Conservation (phyloP, 2,888 invertebrate species). For the Cephonodes hylas region DNA sequence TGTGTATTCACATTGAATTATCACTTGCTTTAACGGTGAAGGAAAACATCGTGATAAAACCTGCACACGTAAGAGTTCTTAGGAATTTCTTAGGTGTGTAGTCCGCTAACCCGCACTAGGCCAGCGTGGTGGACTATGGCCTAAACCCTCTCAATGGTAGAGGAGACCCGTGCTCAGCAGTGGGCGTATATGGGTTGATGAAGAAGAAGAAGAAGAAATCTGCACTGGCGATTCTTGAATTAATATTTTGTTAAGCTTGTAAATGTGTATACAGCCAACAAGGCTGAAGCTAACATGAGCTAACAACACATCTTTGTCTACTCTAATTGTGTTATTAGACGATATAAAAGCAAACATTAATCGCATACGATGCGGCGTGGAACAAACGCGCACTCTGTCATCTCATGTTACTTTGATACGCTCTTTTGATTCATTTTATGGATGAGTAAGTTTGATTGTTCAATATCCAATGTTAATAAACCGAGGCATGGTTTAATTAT, state of each 20-base stretch:
- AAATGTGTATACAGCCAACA: neutral
- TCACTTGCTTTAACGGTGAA: no score
- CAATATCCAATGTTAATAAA: slow-evolving; percentile 48
- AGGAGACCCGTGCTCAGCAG: no score
- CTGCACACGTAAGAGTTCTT: no score
- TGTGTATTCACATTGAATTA: no score
- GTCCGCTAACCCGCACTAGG: no score
- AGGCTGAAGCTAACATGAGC: neutral
- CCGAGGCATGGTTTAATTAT: slow-evolving; percentile 36
- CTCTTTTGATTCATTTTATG: slow-evolving; percentile 60
- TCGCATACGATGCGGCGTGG: slow-evolving; percentile 13
- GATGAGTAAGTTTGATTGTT: slow-evolving; percentile 55
- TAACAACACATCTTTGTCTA: slow-evolving; percentile 32
- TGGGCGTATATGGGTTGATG: no score
- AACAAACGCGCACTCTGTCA: slow-evolving; percentile 32
- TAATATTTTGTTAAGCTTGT: neutral
- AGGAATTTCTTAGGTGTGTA: no score
- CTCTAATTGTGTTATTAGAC: slow-evolving; percentile 23
- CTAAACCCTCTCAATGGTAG: no score
- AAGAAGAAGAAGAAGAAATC: no score
- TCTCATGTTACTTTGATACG: slow-evolving; percentile 31
- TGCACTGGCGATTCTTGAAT: neutral
- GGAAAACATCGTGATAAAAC: no score
- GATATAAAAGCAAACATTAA: slow-evolving; percentile 31
- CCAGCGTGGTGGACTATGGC: no score